These are phyloP conservation scores for Cheirogaleus medius DNA, from an alignment of 2,113 vertebrate genomes.

Conservation along the genomic window DNA sequence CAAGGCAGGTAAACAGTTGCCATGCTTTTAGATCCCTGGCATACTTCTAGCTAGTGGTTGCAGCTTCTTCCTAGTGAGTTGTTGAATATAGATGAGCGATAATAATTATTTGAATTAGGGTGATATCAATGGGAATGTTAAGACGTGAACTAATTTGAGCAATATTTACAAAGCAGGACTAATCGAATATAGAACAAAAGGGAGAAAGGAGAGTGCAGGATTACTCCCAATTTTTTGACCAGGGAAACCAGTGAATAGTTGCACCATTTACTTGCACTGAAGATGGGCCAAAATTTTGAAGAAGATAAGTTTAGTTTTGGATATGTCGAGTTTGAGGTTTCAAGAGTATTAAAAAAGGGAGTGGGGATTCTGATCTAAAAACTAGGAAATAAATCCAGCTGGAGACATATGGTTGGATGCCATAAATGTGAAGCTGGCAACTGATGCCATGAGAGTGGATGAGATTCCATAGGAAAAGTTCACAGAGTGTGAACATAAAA, in stretches of 20 bases:
- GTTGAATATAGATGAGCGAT: neutral
- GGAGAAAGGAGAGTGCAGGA: neutral
- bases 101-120: neutral
- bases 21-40: neutral
- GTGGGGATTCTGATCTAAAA: neutral
- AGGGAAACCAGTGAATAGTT: neutral
- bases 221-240: neutral
- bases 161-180: neutral
- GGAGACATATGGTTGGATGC: neutral
- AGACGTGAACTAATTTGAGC: neutral
- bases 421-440: neutral
- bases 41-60: neutral
- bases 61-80: neutral
- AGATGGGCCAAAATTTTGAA: neutral
- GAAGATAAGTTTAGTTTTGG: neutral
- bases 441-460: neutral
- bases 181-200: neutral
- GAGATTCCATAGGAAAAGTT: neutral
- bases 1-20: neutral
- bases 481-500: neutral
- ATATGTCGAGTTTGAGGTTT: neutral
- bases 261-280: neutral
- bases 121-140: neutral
- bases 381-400: neutral
- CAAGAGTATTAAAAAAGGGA: neutral